phyloP scores from a whole-genome alignment of 2,113 vertebrate genomes.

The Crotalus tigris region DNA sequence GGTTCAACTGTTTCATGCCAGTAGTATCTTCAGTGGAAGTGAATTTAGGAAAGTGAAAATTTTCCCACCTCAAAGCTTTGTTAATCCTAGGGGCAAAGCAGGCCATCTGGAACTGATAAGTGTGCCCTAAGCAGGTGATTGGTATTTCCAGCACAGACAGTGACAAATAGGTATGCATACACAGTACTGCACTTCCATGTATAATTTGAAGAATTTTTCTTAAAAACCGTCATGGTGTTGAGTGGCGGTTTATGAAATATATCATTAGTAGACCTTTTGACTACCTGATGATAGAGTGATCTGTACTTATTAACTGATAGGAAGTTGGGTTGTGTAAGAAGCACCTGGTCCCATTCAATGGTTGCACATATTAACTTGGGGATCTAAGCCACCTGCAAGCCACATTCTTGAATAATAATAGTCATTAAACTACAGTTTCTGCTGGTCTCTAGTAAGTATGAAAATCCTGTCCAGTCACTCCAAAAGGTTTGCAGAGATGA shows the following conservation, averaged over 20 bases:
- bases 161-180: neutral
- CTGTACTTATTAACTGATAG: neutral
- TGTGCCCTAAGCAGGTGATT: neutral
- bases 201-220: neutral
- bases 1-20: neutral
- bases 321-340: neutral
- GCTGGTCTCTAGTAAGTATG: neutral
- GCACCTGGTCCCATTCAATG: neutral
- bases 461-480: neutral
- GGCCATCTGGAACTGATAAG: neutral
- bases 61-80: neutral
- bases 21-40: neutral
- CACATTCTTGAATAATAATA: neutral
- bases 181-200: neutral
- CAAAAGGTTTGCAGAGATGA: neutral
- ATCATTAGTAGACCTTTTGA: neutral
- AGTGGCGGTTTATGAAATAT: neutral
- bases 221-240: neutral
- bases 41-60: neutral
- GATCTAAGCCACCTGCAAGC: neutral
- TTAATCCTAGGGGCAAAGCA: neutral
- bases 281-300: too few relatives aligned
- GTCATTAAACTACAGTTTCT: neutral
- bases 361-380: neutral
- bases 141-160: neutral